Evolutionary conservation across 2,113 vertebrate species (phyloP).

Genomic region (Etheostoma spectabile): DNA sequence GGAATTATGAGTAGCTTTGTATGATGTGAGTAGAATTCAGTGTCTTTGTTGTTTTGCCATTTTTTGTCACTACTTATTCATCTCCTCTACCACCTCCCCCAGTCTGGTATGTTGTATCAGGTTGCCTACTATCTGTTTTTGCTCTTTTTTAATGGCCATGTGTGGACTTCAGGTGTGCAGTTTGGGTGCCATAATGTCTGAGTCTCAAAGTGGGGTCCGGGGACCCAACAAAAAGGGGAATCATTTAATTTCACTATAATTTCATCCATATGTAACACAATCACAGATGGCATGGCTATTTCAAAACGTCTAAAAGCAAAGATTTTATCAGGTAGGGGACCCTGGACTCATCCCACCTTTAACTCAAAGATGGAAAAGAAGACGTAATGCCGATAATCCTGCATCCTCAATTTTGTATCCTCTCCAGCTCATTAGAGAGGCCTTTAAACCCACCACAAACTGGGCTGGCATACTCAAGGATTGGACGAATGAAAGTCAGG

Average conservation of each 20-base stretch:
- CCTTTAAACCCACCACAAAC: neutral
- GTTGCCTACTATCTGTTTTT: neutral
- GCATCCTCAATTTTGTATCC: neutral
- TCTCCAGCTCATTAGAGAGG: neutral
- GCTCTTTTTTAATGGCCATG: neutral
- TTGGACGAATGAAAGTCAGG: neutral
- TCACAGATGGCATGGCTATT: no score
- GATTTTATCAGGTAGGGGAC: no score
- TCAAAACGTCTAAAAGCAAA: no score
- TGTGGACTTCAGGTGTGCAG: neutral
- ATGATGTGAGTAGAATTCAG: neutral
- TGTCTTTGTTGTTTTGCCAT: conserved; percentile 1
- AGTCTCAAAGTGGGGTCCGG: no score
- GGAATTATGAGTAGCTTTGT: conserved; percentile 17
- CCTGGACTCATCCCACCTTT: neutral
- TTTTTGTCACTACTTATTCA: neutral
- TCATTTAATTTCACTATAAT: no score
- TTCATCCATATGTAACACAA: no score
- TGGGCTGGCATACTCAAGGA: neutral
- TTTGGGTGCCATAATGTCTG: neutral
- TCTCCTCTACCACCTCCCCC: neutral
- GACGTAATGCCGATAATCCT: neutral
- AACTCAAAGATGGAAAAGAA: neutral
- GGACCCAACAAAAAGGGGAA: no score
- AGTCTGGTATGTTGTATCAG: neutral